These are phyloP conservation scores for Eupeodes latifasciatus DNA, from an alignment of 2,888 invertebrate species.

Conservation along the genomic window DNA sequence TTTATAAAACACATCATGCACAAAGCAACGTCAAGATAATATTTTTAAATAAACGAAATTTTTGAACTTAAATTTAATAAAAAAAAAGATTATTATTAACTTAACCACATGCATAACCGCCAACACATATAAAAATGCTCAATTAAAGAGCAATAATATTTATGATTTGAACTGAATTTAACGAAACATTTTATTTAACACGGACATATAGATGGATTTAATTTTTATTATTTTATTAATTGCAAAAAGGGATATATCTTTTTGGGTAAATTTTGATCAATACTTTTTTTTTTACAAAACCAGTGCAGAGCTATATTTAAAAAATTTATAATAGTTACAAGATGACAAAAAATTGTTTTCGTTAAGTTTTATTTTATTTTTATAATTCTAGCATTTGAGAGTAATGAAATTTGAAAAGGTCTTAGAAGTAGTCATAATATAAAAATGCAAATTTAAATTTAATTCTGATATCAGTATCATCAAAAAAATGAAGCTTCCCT, in stretches of 20 bases:
- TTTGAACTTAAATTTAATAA: conserved; percentile 35
- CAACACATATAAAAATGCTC: conserved; percentile 45
- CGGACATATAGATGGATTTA: conserved; percentile 59
- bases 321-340: conserved; percentile 73
- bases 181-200: conserved; percentile 62
- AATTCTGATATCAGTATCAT: no score
- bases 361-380: no score
- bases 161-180: conserved; percentile 32
- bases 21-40: conserved; percentile 57
- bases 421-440: no score
- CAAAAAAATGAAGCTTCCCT: no score
- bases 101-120: conserved; percentile 68
- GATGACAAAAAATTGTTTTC: conserved; percentile 72
- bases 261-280: conserved; percentile 62
- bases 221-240: conserved; percentile 52
- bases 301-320: conserved; percentile 84
- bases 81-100: neutral
- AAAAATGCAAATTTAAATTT: no score
- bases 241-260: conserved; percentile 41
- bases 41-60: conserved; percentile 44
- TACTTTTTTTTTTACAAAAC: conserved; percentile 79
- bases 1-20: conserved; percentile 69
- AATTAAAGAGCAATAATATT: conserved; percentile 29
- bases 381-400: no score
- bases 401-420: no score